Evolutionary conservation across 2,113 vertebrate genomes (phyloP).

Genomic region (Bostrychus sinensis): DNA sequence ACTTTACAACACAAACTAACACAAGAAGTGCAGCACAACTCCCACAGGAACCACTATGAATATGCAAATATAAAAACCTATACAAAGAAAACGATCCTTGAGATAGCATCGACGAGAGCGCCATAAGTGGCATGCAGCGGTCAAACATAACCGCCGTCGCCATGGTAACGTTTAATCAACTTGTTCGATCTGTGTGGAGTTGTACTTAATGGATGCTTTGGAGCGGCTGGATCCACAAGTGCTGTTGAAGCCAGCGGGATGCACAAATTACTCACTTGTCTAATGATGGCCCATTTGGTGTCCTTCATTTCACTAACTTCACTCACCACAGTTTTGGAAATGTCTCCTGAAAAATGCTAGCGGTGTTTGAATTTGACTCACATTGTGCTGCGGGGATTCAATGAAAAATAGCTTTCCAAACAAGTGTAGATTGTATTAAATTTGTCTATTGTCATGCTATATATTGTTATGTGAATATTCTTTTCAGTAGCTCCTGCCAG

Average conservation of each 20-base stretch:
- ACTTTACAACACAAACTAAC: constrained; percentile 32
- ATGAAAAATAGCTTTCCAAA: too few relatives aligned
- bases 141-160: constrained; percentile 14
- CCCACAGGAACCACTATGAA: constrained; percentile 12
- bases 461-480: too few relatives aligned
- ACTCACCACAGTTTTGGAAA: constrained; percentile 54
- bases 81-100: constrained; percentile 13
- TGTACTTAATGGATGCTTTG: constrained; percentile 41
- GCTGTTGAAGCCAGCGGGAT: constrained; percentile 55
- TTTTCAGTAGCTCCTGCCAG: too few relatives aligned
- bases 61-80: constrained; percentile 29
- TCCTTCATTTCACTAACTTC: constrained; percentile 55
- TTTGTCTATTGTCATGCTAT: too few relatives aligned
- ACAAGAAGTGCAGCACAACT: constrained; percentile 11
- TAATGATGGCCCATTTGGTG: constrained; percentile 60
- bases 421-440: too few relatives aligned
- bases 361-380: too few relatives aligned
- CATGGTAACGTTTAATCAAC: constrained; percentile 41
- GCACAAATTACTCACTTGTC: constrained; percentile 35
- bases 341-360: constrained; percentile 48
- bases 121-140: constrained; percentile 25
- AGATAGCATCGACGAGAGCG: not conserved
- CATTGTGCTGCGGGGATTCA: too few relatives aligned
- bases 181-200: constrained; percentile 21
- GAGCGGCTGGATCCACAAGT: constrained; percentile 56